Base-by-base conservation (phyloP, 2,797 vertebrate species). In the Onychomys arenicola region DNA sequence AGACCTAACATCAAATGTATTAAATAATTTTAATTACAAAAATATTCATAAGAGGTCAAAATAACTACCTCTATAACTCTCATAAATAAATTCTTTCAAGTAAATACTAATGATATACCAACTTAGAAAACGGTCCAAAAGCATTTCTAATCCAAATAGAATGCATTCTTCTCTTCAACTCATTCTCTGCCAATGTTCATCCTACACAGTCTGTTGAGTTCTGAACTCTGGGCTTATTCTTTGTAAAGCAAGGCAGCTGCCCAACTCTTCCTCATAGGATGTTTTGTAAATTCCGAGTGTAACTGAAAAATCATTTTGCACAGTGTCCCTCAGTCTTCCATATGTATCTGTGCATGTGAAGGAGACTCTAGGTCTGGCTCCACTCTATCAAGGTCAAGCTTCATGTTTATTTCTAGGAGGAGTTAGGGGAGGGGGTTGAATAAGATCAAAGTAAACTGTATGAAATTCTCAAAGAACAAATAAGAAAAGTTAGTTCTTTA, bases 11-110 rank as follows among this genome's bases (percentile, higher is more conserved):
- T 90, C 1, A 1, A 91, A 85, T 89, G 83, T 92, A 46, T 69
- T 69, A 95, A 94, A 73, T 87, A 46, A 89, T 95, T 92, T 93
- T 93, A 96, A 95, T 86, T 92, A 81, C 34, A 86, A 90, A 96
- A 95, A 95, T 16, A 52, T 83, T 92, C 80, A 82, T 40, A 88
- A 91, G 37, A 25, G 78, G 46, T 94, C 77, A 90, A 34, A 92
- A 77, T 73, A 91, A 83, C n/a, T 59, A 95, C 52, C 27, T 93
- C 46, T 93, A 16, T 87, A 88, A 82, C 27, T 94, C 87, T 89
- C 57, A 93, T 67, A 92, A 94, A 95, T 95, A 90, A 93, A 52
- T 78, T 85, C 27, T 94, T 96, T 86, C n/a, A 71, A 83, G 46
- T 88, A 86, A 96, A 94, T 90, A 61, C 25, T 43, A 92, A 75